phyloP scores from a whole-genome alignment of 2,888 invertebrate species.

The Oscheius sp. region DNA sequence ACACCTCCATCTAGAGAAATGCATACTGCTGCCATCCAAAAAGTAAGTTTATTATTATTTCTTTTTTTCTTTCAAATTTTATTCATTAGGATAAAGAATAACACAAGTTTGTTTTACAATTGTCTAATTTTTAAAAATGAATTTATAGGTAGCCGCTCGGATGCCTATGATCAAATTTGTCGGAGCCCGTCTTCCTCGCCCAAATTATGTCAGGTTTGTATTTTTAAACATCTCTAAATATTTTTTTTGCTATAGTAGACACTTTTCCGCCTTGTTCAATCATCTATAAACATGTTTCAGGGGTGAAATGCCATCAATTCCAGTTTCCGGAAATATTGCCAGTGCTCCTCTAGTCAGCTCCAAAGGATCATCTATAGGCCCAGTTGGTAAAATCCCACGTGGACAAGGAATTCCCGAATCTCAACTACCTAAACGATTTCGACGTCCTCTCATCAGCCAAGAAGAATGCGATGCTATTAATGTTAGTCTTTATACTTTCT shows the following conservation, averaged over 20 bases:
- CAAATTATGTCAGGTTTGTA: slow-evolving; percentile 54
- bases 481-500: slow-evolving; percentile 46
- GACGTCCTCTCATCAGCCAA: slow-evolving; percentile 57
- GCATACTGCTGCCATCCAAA: slow-evolving; percentile 26
- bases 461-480: slow-evolving; percentile 70
- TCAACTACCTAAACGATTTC: slow-evolving; percentile 60
- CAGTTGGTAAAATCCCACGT: slow-evolving; percentile 62
- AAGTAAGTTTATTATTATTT: slow-evolving; percentile 12
- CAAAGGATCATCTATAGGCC: slow-evolving; percentile 59
- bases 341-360: slow-evolving; percentile 28
- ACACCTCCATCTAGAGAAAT: slow-evolving; percentile 24
- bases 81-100: background rate
- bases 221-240: background rate
- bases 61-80: background rate
- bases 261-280: background rate
- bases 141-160: slow-evolving; percentile 44
- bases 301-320: slow-evolving; percentile 41
- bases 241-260: background rate
- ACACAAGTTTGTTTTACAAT: background rate
- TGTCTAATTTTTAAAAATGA: background rate
- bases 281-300: slow-evolving; percentile 35
- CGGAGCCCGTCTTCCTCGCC: slow-evolving; percentile 68
- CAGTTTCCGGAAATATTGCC: slow-evolving; percentile 30
- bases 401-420: slow-evolving; percentile 58
- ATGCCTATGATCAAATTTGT: slow-evolving; percentile 71